Percentiles rank a stretch among this genome's conserved stretches.
These are phyloP conservation scores for Apogon hyalosoma DNA, from an alignment of 2,797 vertebrate species.

Conservation along the genomic window DNA sequence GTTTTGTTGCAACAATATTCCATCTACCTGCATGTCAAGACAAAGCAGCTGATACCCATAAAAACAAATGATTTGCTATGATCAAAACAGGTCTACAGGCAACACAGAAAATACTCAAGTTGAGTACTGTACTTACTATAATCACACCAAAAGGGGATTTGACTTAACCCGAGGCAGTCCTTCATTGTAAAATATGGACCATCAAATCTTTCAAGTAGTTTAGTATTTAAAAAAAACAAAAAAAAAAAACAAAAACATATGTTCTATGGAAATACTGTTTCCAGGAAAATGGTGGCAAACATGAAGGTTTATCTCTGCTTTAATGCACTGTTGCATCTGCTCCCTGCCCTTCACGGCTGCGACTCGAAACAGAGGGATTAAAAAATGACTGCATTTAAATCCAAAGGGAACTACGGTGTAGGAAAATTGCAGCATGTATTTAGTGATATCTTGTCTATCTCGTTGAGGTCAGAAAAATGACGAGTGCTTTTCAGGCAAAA, in stretches of 20 bases:
- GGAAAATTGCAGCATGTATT: constrained; percentile 35
- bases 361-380: constrained; percentile 60
- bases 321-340: not conserved
- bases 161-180: constrained; percentile 2
- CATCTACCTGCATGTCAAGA: constrained; percentile 19
- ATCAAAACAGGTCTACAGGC: constrained; percentile 24
- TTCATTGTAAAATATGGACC: constrained; percentile 17
- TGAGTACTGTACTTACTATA: not conserved
- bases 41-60: constrained; percentile 15
- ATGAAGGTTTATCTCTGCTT: not conserved
- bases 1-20: not conserved
- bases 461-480: constrained; percentile 31
- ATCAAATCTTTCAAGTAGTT: constrained; percentile 10
- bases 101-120: constrained; percentile 22
- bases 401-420: constrained; percentile 32
- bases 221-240: constrained; percentile 4
- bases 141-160: constrained; percentile 17
- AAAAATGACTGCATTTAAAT: constrained; percentile 68
- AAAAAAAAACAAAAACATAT: not conserved
- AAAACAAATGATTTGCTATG: constrained; percentile 30
- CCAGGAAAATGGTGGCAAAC: not conserved
- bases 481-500: constrained; percentile 43
- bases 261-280: not conserved
- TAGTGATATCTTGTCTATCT: constrained; percentile 39
- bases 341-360: constrained; percentile 9